phyloP scores from a whole-genome alignment of 1,140 invertebrate genomes.

The Mylabris phalerata region DNA sequence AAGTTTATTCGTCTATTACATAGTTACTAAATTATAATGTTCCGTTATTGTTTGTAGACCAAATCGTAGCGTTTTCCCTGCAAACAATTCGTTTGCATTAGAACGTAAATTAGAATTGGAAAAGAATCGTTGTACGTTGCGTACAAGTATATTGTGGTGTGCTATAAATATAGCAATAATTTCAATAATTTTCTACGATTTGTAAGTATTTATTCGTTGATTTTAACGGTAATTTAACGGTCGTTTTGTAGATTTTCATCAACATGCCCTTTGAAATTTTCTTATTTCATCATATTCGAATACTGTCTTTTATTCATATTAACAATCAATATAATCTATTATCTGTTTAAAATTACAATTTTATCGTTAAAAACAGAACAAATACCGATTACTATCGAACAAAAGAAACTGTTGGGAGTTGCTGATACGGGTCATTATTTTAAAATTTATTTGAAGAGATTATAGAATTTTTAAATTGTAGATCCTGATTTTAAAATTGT shows the following conservation, averaged over 20 bases:
- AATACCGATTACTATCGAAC: constrained; percentile 37
- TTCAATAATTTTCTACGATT: constrained; percentile 32
- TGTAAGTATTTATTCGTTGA: constrained; percentile 28
- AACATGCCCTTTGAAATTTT: constrained; percentile 28
- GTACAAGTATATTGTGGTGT: constrained; percentile 30
- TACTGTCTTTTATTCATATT: constrained; percentile 33
- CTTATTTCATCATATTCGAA: constrained; percentile 38
- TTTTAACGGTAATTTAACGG: constrained; percentile 1
- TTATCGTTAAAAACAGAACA: constrained; percentile 33
- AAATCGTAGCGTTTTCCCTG: constrained; percentile 8
- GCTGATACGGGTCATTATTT: constrained; percentile 29
- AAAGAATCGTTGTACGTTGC: constrained; percentile 21
- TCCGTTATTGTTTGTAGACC: constrained; percentile 10
- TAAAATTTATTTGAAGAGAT: not conserved
- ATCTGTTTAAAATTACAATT: constrained; percentile 41
- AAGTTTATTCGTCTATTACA: no score
- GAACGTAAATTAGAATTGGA: constrained; percentile 29
- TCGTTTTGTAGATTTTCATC: constrained; percentile 26
- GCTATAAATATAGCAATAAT: constrained; percentile 31
- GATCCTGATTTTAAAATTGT: constrained; percentile 28
- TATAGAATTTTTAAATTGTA: constrained; percentile 4
- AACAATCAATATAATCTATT: constrained; percentile 41
- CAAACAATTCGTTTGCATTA: constrained; percentile 16
- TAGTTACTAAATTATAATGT: no score
- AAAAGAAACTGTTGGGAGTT: constrained; percentile 40